Conservation (phyloP, 2,888 invertebrate genomes). For the Drosophila nr. medialis region DNA sequence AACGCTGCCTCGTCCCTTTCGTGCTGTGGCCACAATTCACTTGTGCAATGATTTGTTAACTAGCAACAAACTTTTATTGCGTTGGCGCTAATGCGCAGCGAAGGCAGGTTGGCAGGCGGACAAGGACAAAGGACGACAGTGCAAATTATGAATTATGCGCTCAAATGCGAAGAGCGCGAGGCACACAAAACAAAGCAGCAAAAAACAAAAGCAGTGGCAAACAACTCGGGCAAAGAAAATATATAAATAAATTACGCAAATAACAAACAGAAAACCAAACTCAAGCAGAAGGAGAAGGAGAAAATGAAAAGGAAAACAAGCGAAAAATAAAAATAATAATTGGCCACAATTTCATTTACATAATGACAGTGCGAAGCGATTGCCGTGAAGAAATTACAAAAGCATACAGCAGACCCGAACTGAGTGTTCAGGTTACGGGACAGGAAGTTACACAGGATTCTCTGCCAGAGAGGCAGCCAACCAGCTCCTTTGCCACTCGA, state of each 20-base stretch:
- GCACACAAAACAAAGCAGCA: constrained; percentile 35
- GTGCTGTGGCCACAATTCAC: constrained; percentile 26
- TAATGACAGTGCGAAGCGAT: constrained; percentile 78
- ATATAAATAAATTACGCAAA: constrained; percentile 72
- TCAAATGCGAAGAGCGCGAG: constrained; percentile 25
- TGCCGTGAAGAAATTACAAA: constrained; percentile 39
- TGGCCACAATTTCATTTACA: constrained; percentile 81
- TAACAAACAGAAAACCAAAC: constrained; percentile 42
- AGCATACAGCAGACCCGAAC: constrained; percentile 10
- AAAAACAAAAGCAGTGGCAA: constrained; percentile 20
- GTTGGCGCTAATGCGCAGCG: constrained; percentile 41
- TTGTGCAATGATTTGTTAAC: constrained; percentile 74
- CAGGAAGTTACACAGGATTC: background rate
- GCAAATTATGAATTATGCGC: constrained; percentile 75
- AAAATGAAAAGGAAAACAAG: constrained; percentile 11
- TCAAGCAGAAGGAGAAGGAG: background rate
- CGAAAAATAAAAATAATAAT: constrained; percentile 63
- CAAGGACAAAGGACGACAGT: constrained; percentile 17
- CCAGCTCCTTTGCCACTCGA: constrained; percentile 16
- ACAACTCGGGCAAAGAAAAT: constrained; percentile 45
- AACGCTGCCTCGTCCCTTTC: background rate
- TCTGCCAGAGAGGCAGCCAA: background rate
- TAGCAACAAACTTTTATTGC: constrained; percentile 75
- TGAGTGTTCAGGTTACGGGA: background rate
- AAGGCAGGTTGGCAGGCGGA: background rate